Percentiles rank a stretch among this genome's conserved stretches.
Conservation (phyloP, 2,113 vertebrate genomes). For the Datnioides undecimradiatus region DNA sequence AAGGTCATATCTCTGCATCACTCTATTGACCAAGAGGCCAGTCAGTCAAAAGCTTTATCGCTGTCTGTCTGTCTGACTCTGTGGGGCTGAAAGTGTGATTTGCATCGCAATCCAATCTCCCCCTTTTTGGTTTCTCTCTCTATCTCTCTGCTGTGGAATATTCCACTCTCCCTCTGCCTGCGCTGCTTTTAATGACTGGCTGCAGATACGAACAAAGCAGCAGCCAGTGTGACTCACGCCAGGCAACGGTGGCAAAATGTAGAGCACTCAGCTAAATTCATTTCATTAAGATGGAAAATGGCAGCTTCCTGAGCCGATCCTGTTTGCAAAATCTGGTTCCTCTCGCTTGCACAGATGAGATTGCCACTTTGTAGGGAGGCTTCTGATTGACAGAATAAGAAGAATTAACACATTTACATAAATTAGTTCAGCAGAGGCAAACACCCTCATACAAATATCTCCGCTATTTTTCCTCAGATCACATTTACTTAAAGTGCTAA, state of each 20-base stretch:
- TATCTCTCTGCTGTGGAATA: constrained; percentile 48
- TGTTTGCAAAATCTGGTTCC: not conserved
- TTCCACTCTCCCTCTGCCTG: constrained; percentile 41
- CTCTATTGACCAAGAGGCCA: not conserved
- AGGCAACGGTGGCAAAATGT: constrained; percentile 42
- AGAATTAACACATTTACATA: not conserved
- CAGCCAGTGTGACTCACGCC: constrained; percentile 54
- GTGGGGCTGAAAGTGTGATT: not conserved
- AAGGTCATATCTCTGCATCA: not conserved
- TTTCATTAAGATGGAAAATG: constrained; percentile 31
- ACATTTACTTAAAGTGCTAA: not conserved
- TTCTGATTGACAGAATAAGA: not conserved
- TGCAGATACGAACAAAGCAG: constrained; percentile 47
- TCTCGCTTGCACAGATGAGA: not conserved
- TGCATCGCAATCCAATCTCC: not conserved
- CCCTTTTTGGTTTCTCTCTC: not conserved
- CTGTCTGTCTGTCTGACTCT: not conserved
- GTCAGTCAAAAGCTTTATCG: not conserved
- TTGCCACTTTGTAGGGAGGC: not conserved
- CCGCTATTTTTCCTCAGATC: not conserved
- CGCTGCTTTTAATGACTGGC: constrained; percentile 22
- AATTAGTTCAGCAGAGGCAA: not conserved
- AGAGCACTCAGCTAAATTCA: constrained; percentile 22
- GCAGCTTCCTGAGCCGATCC: constrained; percentile 17
- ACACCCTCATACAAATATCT: not conserved